Conservation (phyloP, 2,797 vertebrate genomes). For the Heteromormyrus szaboi region DNA sequence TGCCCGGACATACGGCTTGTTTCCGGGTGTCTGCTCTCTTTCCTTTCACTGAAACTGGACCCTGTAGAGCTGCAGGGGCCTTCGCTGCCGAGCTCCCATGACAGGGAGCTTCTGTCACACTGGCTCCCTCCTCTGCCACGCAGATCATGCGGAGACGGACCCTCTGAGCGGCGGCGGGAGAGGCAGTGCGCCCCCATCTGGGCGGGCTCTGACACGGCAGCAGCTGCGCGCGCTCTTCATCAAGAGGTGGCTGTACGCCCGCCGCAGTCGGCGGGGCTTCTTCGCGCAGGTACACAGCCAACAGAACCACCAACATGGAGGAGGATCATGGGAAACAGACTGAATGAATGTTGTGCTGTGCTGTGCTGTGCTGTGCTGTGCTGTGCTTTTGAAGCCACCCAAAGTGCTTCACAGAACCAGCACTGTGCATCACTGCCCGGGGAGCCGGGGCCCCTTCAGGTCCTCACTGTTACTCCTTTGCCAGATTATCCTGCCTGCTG, state of each 20-base stretch:
- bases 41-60: background rate
- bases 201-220: constrained; percentile 66
- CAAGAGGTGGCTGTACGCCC: constrained; percentile 76
- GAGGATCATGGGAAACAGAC: background rate
- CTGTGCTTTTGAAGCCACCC: background rate
- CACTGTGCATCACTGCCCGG: background rate
- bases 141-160: constrained; percentile 65
- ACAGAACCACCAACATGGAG: too few relatives aligned
- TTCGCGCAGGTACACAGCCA: constrained; percentile 63
- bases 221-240: constrained; percentile 79
- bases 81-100: background rate
- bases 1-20: background rate
- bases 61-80: background rate
- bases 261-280: constrained; percentile 72
- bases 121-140: background rate
- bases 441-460: background rate
- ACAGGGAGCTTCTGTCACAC: background rate
- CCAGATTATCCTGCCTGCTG: constrained; percentile 78
- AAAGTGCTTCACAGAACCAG: background rate
- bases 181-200: constrained; percentile 42
- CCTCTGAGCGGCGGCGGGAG: constrained; percentile 50
- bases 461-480: constrained; percentile 17
- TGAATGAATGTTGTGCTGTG: background rate
- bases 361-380: background rate
- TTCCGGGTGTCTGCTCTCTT: background rate